Conservation (phyloP, 2,888 invertebrate genomes). For the Boloria selene region DNA sequence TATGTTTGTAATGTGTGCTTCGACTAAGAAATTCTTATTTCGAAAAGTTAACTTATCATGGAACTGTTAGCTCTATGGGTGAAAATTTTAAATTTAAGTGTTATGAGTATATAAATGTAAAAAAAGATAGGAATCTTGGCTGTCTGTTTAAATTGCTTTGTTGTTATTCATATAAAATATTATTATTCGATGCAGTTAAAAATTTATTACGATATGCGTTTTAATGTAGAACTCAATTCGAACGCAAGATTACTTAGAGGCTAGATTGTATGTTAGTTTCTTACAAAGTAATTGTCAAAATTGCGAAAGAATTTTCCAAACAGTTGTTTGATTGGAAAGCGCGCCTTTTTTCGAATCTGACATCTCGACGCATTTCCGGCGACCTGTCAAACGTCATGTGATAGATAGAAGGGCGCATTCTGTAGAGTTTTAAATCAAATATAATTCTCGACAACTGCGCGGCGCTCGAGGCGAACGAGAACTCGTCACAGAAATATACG, state of each 20-base stretch:
- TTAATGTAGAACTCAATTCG: background rate
- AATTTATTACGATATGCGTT: background rate
- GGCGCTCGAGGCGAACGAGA: constrained; percentile 76
- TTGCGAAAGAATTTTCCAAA: constrained; percentile 21
- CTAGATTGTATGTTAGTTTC: constrained; percentile 10
- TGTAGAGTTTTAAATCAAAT: constrained; percentile 79
- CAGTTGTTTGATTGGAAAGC: constrained; percentile 42
- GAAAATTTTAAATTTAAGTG: too few species aligned
- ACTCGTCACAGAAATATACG: constrained; percentile 78
- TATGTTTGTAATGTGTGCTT: background rate
- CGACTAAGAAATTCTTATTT: background rate
- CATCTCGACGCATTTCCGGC: constrained; percentile 74
- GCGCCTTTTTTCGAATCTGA: constrained; percentile 78
- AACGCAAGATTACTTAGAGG: background rate
- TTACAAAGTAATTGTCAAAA: constrained; percentile 16
- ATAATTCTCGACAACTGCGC: constrained; percentile 75
- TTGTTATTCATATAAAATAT: too few species aligned
- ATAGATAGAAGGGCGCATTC: constrained; percentile 82
- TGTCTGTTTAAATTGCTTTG: too few species aligned
- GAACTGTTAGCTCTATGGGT: background rate
- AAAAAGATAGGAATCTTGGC: too few species aligned
- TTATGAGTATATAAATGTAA: too few species aligned
- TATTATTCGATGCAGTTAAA: too few species aligned
- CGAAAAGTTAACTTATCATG: background rate
- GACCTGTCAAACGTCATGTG: constrained; percentile 82